A percentile compares a stretch with the other conserved stretches of the same genome.
These are phyloP conservation scores for Hirudinaria manillensis DNA, from an alignment of 2,888 invertebrate genomes.

Conservation along the genomic window DNA sequence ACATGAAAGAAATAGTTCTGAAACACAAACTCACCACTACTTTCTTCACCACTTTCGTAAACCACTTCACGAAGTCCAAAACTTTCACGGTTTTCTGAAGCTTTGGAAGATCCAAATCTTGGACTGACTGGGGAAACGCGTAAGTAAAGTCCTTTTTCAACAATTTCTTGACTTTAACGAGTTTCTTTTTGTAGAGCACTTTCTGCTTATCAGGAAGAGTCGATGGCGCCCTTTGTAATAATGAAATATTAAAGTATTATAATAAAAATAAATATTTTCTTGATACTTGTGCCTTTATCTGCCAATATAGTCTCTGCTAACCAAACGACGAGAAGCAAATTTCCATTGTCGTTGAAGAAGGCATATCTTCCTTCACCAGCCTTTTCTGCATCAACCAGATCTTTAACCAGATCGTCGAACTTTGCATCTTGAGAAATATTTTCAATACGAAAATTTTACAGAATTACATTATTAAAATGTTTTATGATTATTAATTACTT, in stretches of 20 bases:
- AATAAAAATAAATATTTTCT: background rate
- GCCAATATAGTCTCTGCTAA: background rate
- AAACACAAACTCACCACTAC: no score
- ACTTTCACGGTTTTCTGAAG: no score
- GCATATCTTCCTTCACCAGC: conserved; percentile 4
- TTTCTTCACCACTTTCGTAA: no score
- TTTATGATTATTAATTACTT: no score
- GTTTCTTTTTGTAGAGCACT: background rate
- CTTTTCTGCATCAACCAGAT: background rate
- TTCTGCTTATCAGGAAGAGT: background rate
- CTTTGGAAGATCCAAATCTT: no score
- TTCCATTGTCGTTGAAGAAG: background rate
- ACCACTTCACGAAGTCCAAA: no score
- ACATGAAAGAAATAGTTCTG: no score
- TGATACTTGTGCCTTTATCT: background rate
- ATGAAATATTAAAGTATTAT: background rate
- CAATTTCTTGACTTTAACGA: background rate
- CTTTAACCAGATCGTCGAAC: background rate
- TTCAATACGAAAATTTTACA: background rate
- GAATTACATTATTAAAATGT: no score
- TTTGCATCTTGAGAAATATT: background rate
- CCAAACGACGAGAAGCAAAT: no score
- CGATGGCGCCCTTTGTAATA: background rate
- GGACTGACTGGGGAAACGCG: no score
- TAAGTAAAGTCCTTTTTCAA: background rate